A percentile compares a stretch with the other conserved stretches of the same genome.
Conservation (phyloP, 2,113 vertebrate species). For the Salvator merianae region DNA sequence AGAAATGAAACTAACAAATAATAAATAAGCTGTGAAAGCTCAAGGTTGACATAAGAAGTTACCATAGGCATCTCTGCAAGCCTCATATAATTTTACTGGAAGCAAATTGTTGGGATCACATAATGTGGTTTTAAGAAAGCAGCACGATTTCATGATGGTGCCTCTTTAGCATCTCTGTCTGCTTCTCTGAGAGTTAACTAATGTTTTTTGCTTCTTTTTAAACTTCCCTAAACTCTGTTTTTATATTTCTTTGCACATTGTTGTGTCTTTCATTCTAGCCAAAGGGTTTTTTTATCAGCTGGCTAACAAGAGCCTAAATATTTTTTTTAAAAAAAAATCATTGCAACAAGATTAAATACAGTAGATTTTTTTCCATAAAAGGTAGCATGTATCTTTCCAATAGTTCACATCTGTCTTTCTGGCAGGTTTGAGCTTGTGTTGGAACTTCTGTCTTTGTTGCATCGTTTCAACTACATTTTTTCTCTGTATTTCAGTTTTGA, state of each 20-base stretch:
- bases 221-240: not conserved
- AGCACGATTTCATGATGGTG: too few relatives aligned
- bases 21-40: too few relatives aligned
- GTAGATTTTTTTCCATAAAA: conserved; percentile 52
- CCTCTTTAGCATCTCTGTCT: too few relatives aligned
- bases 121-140: too few relatives aligned
- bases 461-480: not conserved
- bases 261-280: not conserved
- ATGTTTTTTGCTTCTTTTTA: too few relatives aligned
- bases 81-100: too few relatives aligned
- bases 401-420: conserved; percentile 29
- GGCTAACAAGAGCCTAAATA: not conserved
- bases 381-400: conserved; percentile 27
- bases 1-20: too few relatives aligned
- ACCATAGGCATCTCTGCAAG: too few relatives aligned
- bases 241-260: not conserved
- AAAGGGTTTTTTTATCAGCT: not conserved
- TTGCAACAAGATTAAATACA: conserved; percentile 20
- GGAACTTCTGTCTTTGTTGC: not conserved
- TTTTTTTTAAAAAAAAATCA: conserved; percentile 24
- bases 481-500: conserved; percentile 30
- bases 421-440: conserved; percentile 17
- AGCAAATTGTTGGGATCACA: too few relatives aligned
- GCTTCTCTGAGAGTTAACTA: too few relatives aligned
- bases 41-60: too few relatives aligned